phyloP scores from a whole-genome alignment of 2,888 invertebrate species.

The Caenorhabditis japonica region DNA sequence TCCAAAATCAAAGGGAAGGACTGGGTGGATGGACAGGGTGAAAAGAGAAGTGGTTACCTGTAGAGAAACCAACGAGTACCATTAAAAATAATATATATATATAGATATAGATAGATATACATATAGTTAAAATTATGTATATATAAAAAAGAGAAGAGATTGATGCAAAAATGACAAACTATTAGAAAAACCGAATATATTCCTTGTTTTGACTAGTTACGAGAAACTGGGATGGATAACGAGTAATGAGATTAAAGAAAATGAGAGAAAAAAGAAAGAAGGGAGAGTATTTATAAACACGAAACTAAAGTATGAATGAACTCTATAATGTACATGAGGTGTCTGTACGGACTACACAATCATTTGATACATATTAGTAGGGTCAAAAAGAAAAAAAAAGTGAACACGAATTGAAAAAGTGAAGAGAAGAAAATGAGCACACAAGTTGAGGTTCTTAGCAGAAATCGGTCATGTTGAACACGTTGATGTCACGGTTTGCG shows the following conservation, averaged over 20 bases:
- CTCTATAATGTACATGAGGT: slow-evolving; percentile 23
- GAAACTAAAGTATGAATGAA: slow-evolving; percentile 22
- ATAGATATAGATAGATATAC: neutral
- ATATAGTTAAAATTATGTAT: too few species aligned
- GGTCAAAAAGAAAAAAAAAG: slow-evolving; percentile 28
- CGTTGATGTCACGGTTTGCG: slow-evolving; percentile 47
- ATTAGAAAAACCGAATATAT: too few species aligned
- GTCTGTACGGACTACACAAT: slow-evolving; percentile 1
- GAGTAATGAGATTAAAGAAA: slow-evolving; percentile 32
- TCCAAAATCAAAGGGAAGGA: slow-evolving; percentile 35
- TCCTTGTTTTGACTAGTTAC: too few species aligned
- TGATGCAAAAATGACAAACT: too few species aligned
- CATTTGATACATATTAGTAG: slow-evolving; percentile 35
- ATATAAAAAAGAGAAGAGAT: too few species aligned
- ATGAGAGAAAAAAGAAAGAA: neutral
- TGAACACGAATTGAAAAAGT: slow-evolving; percentile 21
- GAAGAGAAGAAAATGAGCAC: slow-evolving; percentile 5
- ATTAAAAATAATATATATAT: slow-evolving; percentile 26
- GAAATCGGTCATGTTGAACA: slow-evolving; percentile 53
- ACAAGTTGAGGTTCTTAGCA: slow-evolving; percentile 22
- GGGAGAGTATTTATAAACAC: slow-evolving; percentile 18
- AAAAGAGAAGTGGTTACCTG: slow-evolving; percentile 31
- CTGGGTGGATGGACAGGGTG: slow-evolving; percentile 14
- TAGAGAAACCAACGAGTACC: slow-evolving; percentile 33
- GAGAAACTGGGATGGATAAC: too few species aligned